Percentiles rank a stretch among this genome's conserved stretches.
Conservation (phyloP, 1,140 invertebrate species). For the Homarus americanus region DNA sequence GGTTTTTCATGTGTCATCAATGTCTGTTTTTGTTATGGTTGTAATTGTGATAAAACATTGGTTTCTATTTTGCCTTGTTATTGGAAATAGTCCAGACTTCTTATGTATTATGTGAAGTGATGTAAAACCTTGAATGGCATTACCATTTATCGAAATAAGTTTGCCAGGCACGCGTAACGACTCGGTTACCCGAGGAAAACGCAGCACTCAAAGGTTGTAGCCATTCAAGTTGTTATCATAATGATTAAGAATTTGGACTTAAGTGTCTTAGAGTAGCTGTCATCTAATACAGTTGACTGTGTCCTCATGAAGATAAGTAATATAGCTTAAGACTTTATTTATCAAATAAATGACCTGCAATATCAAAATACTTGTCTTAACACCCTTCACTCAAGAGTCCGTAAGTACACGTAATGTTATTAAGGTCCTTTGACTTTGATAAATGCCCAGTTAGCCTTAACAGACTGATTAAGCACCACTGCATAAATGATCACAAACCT, state of each 20-base stretch:
- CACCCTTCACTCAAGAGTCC: too few species aligned
- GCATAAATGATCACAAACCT: too few species aligned
- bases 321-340: slow-evolving; percentile 64
- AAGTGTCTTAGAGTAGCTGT: slow-evolving; percentile 41
- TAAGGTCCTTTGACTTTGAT: too few species aligned
- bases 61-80: slow-evolving; percentile 42
- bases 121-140: slow-evolving; percentile 6
- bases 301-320: slow-evolving; percentile 48
- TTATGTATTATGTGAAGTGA: slow-evolving; percentile 24
- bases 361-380: slow-evolving; percentile 11
- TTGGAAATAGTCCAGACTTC: slow-evolving; percentile 17
- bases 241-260: slow-evolving; percentile 52
- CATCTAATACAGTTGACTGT: slow-evolving; percentile 53
- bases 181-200: neutral
- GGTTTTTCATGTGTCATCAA: slow-evolving; percentile 34
- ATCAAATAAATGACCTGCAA: slow-evolving; percentile 67
- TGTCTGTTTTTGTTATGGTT: slow-evolving; percentile 37
- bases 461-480: too few species aligned
- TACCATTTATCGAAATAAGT: slow-evolving; percentile 9
- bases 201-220: neutral
- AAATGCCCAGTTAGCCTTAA: too few species aligned
- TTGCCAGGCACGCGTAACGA: neutral
- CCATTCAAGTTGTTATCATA: slow-evolving; percentile 27
- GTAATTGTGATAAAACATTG: slow-evolving; percentile 29
- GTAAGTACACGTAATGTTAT: too few species aligned